phyloP scores from a whole-genome alignment of 1,140 invertebrate species.

The Drosophila pseudoananassae region DNA sequence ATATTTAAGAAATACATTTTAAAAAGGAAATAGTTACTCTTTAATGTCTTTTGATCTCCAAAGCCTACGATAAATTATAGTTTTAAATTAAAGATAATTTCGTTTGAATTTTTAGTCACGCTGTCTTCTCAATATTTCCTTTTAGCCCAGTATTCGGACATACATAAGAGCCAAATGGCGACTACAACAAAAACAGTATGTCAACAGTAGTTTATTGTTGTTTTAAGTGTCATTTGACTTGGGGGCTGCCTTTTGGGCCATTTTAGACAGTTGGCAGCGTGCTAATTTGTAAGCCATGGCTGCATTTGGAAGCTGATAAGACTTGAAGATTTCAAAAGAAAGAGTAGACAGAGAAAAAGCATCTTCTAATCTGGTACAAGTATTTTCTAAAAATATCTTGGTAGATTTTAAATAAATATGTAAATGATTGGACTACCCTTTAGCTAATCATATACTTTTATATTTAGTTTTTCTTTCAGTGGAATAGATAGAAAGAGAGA shows the following conservation, averaged over 20 bases:
- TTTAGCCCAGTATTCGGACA: constrained; percentile 4
- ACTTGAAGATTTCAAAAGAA: constrained; percentile 54
- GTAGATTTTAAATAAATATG: too few species aligned
- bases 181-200: constrained; percentile 61
- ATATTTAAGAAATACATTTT: neutral
- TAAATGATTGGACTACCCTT: too few species aligned
- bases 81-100: neutral
- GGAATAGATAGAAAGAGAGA: constrained; percentile 30
- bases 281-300: constrained; percentile 79
- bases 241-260: constrained; percentile 73
- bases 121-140: constrained; percentile 13
- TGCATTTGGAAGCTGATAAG: constrained; percentile 76
- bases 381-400: neutral
- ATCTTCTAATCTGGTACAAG: neutral
- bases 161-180: constrained; percentile 20
- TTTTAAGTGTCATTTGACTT: constrained; percentile 82
- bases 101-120: constrained; percentile 13
- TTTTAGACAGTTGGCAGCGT: constrained; percentile 77
- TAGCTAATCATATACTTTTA: neutral
- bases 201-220: constrained; percentile 82
- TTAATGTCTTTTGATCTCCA: too few species aligned
- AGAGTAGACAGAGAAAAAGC: neutral
- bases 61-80: too few species aligned
- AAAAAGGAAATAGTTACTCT: too few species aligned
- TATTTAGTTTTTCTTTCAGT: constrained; percentile 1